A percentile compares a stretch with the other conserved stretches of the same genome.
Conservation (phyloP, 30 jellyfish, hydroid and myxozoan species). For the Calvadosia cruxmelitensis region DNA sequence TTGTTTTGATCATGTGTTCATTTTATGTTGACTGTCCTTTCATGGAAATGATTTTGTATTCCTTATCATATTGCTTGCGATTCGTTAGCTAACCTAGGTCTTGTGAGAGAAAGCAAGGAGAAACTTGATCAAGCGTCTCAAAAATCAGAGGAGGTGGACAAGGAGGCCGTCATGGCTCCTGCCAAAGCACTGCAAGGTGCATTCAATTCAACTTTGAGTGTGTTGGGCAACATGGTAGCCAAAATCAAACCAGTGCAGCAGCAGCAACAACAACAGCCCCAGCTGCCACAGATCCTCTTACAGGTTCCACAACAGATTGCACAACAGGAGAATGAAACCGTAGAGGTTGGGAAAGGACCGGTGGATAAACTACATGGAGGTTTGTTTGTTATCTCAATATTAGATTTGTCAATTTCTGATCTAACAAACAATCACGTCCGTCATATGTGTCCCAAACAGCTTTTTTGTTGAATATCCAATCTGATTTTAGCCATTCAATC, state of each 20-base stretch:
- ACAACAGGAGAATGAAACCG: background rate
- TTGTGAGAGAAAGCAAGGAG: background rate
- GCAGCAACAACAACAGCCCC: conserved; percentile 34
- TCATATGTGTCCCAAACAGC: background rate
- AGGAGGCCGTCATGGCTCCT: background rate
- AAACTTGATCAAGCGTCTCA: background rate
- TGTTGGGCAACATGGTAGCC: background rate
- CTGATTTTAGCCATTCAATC: background rate
- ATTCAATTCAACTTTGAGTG: background rate
- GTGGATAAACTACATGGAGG: conserved; percentile 87
- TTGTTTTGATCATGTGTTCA: too few species aligned
- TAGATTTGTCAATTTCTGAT: conserved; percentile 1
- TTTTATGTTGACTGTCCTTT: too few species aligned
- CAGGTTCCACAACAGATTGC: conserved; percentile 14
- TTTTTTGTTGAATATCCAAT: background rate
- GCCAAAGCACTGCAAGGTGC: background rate
- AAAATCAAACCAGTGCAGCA: conserved; percentile 6
- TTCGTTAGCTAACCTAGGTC: background rate
- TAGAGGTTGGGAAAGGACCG: conserved; percentile 51
- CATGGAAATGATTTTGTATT: too few species aligned
- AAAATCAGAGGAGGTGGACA: background rate
- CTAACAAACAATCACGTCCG: conserved; percentile 1
- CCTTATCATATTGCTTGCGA: too few species aligned
- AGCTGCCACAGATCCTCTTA: conserved; percentile 18
- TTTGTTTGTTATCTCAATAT: background rate